A percentile compares a stretch with the other conserved stretches of the same genome.
Evolutionary conservation across 2,113 vertebrate species (phyloP).

Genomic region (Motacilla tschutschensis): DNA sequence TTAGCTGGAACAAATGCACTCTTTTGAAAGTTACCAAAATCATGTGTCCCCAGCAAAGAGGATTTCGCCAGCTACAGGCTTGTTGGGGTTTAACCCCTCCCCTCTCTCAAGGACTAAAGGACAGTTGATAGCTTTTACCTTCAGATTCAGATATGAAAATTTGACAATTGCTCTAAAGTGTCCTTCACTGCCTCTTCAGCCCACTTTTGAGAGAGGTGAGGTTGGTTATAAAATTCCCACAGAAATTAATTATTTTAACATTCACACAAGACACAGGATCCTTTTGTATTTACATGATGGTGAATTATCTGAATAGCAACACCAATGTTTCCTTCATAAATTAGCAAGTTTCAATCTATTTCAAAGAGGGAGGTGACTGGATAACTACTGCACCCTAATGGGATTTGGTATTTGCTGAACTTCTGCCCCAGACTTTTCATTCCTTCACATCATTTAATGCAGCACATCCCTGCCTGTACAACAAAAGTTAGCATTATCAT

Average conservation of each 20-base stretch:
- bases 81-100: background rate
- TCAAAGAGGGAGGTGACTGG: background rate
- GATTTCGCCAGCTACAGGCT: background rate
- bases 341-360: background rate
- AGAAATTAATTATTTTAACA: background rate
- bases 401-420: background rate
- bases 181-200: background rate
- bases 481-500: background rate
- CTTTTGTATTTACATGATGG: rapidly evolving
- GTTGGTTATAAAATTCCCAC: background rate
- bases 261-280: background rate
- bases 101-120: background rate
- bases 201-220: background rate
- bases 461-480: background rate
- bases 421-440: background rate
- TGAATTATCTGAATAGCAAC: background rate
- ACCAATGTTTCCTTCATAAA: background rate
- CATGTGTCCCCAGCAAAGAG: background rate
- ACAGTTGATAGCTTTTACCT: background rate
- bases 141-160: background rate
- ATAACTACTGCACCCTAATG: background rate
- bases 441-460: background rate
- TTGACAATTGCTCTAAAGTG: background rate
- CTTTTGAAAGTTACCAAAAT: background rate
- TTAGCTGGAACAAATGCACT: background rate